A percentile compares a stretch with the other conserved stretches of the same genome.
Conservation (phyloP, 1,140 invertebrate species). For the Vanessa tameamea region DNA sequence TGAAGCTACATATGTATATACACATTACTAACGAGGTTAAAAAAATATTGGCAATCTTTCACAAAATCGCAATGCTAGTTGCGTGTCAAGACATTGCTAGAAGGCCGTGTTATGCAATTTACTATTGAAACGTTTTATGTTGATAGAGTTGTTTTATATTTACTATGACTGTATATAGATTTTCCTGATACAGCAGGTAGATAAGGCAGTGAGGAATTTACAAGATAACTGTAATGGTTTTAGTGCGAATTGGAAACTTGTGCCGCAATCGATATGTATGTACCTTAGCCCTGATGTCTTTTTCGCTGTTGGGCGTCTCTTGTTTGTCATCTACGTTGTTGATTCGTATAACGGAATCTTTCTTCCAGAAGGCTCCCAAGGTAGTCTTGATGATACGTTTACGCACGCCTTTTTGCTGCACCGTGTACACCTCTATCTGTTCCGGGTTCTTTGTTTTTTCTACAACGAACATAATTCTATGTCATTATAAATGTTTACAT, state of each 20-base stretch:
- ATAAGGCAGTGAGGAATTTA: slow-evolving; percentile 27
- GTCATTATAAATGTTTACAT: not conserved
- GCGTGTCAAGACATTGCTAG: slow-evolving; percentile 39
- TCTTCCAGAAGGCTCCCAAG: slow-evolving; percentile 84
- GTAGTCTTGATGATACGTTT: slow-evolving; percentile 83
- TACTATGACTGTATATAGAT: slow-evolving; percentile 7
- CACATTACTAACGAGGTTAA: slow-evolving; percentile 26
- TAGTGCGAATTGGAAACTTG: slow-evolving; percentile 69
- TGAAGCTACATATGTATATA: not conserved
- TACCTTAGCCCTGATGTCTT: slow-evolving; percentile 85
- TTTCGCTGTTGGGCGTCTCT: slow-evolving; percentile 83
- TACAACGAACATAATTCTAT: slow-evolving; percentile 60
- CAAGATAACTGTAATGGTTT: slow-evolving; percentile 15
- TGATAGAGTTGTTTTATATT: slow-evolving; percentile 36
- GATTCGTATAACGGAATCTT: slow-evolving; percentile 84
- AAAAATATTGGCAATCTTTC: slow-evolving; percentile 40
- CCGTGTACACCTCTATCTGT: slow-evolving; percentile 84
- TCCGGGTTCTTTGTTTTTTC: slow-evolving; percentile 86
- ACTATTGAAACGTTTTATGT: slow-evolving; percentile 35
- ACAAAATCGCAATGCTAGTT: slow-evolving; percentile 35
- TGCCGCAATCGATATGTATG: slow-evolving; percentile 37
- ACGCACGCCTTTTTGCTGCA: slow-evolving; percentile 83
- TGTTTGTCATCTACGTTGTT: slow-evolving; percentile 86
- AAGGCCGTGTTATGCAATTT: slow-evolving; percentile 45
- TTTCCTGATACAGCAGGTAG: not conserved